A percentile compares a stretch with the other conserved stretches of the same genome.
phyloP scores from a whole-genome alignment of 2,888 invertebrate species.

The Noctuana brunneofusca region DNA sequence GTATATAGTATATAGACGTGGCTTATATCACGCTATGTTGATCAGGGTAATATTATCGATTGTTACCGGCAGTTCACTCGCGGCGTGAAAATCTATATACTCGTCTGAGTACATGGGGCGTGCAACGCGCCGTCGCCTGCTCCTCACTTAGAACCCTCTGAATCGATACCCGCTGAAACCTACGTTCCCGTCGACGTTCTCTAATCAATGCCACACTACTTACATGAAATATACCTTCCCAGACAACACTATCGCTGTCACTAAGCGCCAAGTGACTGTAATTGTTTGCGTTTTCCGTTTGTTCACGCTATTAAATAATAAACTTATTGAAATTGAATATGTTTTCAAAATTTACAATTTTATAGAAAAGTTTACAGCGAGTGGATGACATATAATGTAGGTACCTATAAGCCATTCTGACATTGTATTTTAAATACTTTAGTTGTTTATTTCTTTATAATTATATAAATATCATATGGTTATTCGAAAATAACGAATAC shows the following conservation, averaged over 20 bases:
- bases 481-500: no score
- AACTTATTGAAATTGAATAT: no score
- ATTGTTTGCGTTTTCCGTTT: neutral
- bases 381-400: no score
- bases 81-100: slow-evolving; percentile 35
- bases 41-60: slow-evolving; percentile 36
- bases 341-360: no score
- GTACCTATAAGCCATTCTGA: no score
- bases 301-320: neutral
- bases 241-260: slow-evolving; percentile 31
- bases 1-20: slow-evolving; percentile 24
- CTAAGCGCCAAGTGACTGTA: slow-evolving; percentile 17
- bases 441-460: no score
- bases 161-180: slow-evolving; percentile 46
- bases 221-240: slow-evolving; percentile 25
- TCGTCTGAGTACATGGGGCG: slow-evolving; percentile 36
- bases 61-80: slow-evolving; percentile 35
- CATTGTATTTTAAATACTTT: no score
- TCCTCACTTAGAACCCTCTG: slow-evolving; percentile 41
- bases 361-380: no score
- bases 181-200: slow-evolving; percentile 42
- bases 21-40: slow-evolving; percentile 34
- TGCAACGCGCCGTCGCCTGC: slow-evolving; percentile 37
- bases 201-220: slow-evolving; percentile 42
- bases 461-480: no score